Conservation (phyloP, 2,113 vertebrate species). For the zebrafish (Danio rerio) region DNA sequence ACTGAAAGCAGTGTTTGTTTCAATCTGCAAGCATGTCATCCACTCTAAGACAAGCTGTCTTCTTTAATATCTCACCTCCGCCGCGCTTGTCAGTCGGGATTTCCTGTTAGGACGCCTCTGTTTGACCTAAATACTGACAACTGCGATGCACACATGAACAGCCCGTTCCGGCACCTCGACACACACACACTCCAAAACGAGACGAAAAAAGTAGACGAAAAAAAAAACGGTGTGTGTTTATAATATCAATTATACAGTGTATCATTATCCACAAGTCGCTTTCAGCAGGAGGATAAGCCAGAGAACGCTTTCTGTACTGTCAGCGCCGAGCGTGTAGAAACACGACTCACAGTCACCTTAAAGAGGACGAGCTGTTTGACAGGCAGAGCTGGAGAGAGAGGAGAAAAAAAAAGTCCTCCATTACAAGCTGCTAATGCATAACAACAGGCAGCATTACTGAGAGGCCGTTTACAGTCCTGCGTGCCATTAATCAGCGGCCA, state of each 20-base stretch:
- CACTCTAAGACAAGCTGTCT: slow-evolving; percentile 61
- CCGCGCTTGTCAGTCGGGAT: slow-evolving; percentile 57
- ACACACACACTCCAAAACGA: neutral
- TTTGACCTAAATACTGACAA: slow-evolving; percentile 62
- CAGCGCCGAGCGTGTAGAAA: slow-evolving; percentile 1
- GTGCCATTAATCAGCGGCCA: slow-evolving; percentile 58
- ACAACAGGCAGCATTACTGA: slow-evolving; percentile 36
- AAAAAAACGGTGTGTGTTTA: neutral
- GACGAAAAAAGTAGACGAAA: neutral
- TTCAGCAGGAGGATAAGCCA: slow-evolving; percentile 8
- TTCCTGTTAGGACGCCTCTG: slow-evolving; percentile 56
- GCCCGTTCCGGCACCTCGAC: slow-evolving; percentile 14
- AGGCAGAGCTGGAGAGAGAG: neutral
- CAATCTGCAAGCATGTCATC: slow-evolving; percentile 60
- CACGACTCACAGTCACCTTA: slow-evolving; percentile 46
- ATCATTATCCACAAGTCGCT: slow-evolving; percentile 18
- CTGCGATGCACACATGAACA: slow-evolving; percentile 34
- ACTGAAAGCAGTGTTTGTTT: slow-evolving; percentile 57
- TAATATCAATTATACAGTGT: slow-evolving; percentile 41
- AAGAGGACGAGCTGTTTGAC: slow-evolving; percentile 26
- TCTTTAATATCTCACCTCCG: slow-evolving; percentile 59
- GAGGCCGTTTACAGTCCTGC: slow-evolving; percentile 51
- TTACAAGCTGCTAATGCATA: slow-evolving; percentile 48
- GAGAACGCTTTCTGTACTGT: slow-evolving; percentile 20
- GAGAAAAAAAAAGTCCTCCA: slow-evolving; percentile 22